Conservation (phyloP, 2,797 vertebrate genomes). For the Pangasius djambal region DNA sequence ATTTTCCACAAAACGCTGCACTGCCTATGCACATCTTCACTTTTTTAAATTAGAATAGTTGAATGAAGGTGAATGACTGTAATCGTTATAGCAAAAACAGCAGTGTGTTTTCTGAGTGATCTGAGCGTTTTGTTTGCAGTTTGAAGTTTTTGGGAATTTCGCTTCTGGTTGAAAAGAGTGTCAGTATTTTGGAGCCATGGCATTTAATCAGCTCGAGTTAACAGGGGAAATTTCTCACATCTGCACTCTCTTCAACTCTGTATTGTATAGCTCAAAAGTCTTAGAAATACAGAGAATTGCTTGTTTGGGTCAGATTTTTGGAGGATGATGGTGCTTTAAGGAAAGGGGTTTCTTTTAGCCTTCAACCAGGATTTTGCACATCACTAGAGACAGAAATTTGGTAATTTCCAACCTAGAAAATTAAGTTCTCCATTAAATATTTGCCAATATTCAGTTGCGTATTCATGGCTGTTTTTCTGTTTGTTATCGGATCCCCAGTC, state of each 20-base stretch:
- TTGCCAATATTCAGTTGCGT: background rate
- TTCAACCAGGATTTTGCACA: background rate
- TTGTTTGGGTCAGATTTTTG: slow-evolving; percentile 23
- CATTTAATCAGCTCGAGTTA: background rate
- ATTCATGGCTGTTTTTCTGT: slow-evolving; percentile 18
- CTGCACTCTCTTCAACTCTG: background rate
- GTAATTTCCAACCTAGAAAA: slow-evolving; percentile 19
- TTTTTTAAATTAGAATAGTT: slow-evolving; percentile 6
- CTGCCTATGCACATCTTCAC: background rate
- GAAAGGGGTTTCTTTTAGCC: background rate
- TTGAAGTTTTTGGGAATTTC: background rate
- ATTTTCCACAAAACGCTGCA: background rate
- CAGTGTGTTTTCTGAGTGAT: background rate
- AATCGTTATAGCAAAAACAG: background rate
- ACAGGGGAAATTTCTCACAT: background rate
- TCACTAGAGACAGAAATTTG: background rate
- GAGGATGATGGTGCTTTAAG: slow-evolving; percentile 34
- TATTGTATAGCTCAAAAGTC: background rate
- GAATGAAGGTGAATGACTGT: slow-evolving; percentile 11
- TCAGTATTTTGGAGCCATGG: slow-evolving; percentile 28
- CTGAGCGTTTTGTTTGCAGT: background rate
- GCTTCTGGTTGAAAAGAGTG: background rate
- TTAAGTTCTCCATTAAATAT: background rate
- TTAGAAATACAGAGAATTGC: background rate
- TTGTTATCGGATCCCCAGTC: slow-evolving; percentile 69